Base-by-base conservation (phyloP, 1,140 invertebrate genomes). In the Orius insidiosus region DNA sequence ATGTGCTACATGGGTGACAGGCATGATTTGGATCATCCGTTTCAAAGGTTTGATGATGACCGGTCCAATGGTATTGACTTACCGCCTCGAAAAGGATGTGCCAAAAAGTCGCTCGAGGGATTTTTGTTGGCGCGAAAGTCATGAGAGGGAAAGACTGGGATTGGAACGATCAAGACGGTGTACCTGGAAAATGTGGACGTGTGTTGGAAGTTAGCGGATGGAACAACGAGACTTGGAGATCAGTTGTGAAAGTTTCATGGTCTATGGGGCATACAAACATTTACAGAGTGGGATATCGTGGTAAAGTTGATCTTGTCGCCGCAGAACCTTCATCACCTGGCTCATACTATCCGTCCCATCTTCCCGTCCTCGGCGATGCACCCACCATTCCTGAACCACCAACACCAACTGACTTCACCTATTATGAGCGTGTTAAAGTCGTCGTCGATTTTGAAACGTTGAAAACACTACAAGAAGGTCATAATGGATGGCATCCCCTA, bases 401-500 rank as follows among this genome's bases (percentile, higher is more conserved):
- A 5, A 18, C 41, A 3, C 24, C 31, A n/a, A 18, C 24, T n/a
- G 18, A 43, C 10, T 88, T 89, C 57, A 78, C 72, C 48, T 80
- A 89, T 36, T 85, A 85, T 0, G 85, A 92, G 60, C 80, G 80
- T 56, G 86, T 92, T 2, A 75, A 81, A 60, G 85, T 92, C 7
- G 67, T 74, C 38, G 67, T 85, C 11, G 76, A 81, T 48, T 70
- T 79, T 2, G 80, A 85, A 13, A 73, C 69, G 1, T 62, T 90
- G 9, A 83, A 85, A 60, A 68, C 70, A 45, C 73, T 90, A 68
- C 87, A 93, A 62, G 78, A 83, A 56, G 85, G 85, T 0, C 86
- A 92, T 62, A 87, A 87, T 31, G 88, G 87, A 6, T 93, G 86
- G 86, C 90, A 92, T 68, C 82, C 82, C 38, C 68, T 80, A 31